Evolutionary conservation across 2,113 vertebrate genomes (phyloP).

Genomic region (Pongo pygmaeus): DNA sequence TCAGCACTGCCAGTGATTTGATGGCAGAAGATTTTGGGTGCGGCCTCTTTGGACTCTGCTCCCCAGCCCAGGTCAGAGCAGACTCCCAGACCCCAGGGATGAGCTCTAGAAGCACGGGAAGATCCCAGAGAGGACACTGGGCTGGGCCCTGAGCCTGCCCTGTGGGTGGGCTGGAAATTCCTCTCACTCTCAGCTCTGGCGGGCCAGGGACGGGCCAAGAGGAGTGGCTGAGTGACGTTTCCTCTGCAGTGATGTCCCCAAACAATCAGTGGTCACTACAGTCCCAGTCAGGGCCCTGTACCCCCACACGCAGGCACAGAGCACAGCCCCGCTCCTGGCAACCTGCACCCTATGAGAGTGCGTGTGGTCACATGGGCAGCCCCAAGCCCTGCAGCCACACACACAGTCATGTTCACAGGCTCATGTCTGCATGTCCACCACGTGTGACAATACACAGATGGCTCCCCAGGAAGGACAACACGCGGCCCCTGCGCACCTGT

Average conservation of each 20-base stretch:
- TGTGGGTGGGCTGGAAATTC: background rate
- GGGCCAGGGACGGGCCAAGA: slow-evolving; percentile 43
- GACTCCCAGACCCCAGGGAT: background rate
- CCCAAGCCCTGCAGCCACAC: background rate
- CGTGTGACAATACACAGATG: background rate
- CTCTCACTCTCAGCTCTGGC: background rate
- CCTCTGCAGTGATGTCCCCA: slow-evolving; percentile 20
- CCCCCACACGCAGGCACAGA: background rate
- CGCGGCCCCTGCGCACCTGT: background rate
- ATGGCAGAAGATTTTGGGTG: background rate
- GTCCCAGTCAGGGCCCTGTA: background rate
- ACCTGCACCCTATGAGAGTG: too few species aligned
- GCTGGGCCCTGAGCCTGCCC: background rate
- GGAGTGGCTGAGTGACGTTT: slow-evolving; percentile 50
- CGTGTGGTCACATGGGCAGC: too few species aligned
- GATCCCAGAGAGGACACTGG: background rate
- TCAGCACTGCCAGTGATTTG: background rate
- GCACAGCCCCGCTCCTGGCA: background rate
- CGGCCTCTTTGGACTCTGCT: background rate
- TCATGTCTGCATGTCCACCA: background rate
- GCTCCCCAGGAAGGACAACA: background rate
- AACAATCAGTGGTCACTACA: slow-evolving; percentile 52
- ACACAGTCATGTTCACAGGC: background rate
- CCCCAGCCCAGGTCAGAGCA: background rate
- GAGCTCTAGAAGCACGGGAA: background rate